Conservation (phyloP, 2,797 vertebrate species). For the Acropternis orthonyx region DNA sequence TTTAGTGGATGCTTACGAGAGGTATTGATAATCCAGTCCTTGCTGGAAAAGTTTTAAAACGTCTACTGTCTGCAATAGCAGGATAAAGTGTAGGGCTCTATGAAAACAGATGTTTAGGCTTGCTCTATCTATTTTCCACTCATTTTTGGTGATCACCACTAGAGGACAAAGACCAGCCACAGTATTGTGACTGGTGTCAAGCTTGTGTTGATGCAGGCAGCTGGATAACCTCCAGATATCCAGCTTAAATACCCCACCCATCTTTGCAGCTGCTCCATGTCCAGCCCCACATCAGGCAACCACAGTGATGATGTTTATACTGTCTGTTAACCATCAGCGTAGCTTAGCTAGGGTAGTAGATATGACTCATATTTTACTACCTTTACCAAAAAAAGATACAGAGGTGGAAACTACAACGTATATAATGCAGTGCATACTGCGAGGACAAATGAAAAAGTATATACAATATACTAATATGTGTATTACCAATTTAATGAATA, state of each 20-base stretch:
- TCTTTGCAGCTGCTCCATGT: neutral
- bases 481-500: neutral
- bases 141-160: neutral
- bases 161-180: neutral
- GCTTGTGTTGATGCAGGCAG: neutral
- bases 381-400: neutral
- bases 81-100: neutral
- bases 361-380: neutral
- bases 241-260: neutral
- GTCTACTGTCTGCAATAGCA: neutral
- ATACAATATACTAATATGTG: neutral
- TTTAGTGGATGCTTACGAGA: neutral
- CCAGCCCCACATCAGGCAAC: neutral
- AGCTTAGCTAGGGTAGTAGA: neutral
- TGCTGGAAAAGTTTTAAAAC: neutral
- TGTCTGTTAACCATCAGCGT: neutral
- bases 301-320: neutral
- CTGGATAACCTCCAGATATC: neutral
- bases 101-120: neutral
- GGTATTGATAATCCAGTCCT: neutral
- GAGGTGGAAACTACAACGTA: neutral
- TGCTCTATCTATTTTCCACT: neutral
- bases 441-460: neutral
- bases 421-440: neutral
- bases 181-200: accelerated